phyloP scores from a whole-genome alignment of 1,140 invertebrate genomes.

The Drosophila melanogaster region Release_6_plus_ISO1_MT NC_004354.4:18218001-18218500 shows the following conservation, averaged over 20 bases:
- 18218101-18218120: too few species aligned
- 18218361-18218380: background rate
- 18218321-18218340: background rate
- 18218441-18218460: slow-evolving; percentile 88
- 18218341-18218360: background rate
- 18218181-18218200: background rate
- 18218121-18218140: too few species aligned
- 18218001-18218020: background rate
- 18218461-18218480: slow-evolving; percentile 91
- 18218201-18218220: too few species aligned
- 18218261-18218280: too few species aligned
- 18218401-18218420: background rate
- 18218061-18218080: too few species aligned
- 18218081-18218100: too few species aligned
- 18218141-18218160: background rate
- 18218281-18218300: background rate
- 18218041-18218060: too few species aligned
- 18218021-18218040: background rate
- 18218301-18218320: background rate
- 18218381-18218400: background rate
- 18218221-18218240: too few species aligned
- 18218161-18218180: background rate
- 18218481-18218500: slow-evolving; percentile 90
- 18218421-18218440: background rate
- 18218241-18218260: too few species aligned